Base-by-base conservation (phyloP, 2,113 vertebrate genomes). In the Upupa epops region DNA sequence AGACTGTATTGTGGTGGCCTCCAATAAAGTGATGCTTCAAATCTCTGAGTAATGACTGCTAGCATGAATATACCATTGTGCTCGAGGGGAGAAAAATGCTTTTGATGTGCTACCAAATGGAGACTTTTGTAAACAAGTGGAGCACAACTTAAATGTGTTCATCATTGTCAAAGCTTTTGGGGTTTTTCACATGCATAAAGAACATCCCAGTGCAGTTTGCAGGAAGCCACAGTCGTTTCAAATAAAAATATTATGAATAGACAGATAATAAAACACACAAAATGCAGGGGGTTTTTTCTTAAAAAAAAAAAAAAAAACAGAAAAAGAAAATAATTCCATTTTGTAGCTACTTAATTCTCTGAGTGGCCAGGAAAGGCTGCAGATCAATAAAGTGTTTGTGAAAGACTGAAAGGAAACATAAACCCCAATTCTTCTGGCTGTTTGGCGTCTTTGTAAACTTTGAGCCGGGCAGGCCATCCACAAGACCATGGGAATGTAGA, bases 331-430 rank as follows among this genome's bases (percentile, higher is more conserved):
- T 46, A 11, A 86, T 88, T 91, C 73, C 11, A 84, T 94, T 96
- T 97, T 77, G 81, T 95, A 96, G 94, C 93, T 96, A 84, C 85
- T 96, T 88, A 93, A 95, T 95, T 97, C 89, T 91, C 88, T 28
- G 32, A 95, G 92, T 73, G 89, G 94, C 56, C 76, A 96, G 90
- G 96, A 96, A 97, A 96, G 96, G 92, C 90, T 77, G 92, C 96
- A 96, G 96, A 97, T 96, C 94, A 92, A 87, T 96, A 94, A 97
- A 93, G 94, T 97, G 97, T 97, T 97, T 97, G 96, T 95, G 95
- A 97, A 96, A 95, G 97, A 91, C 96, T 97, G 94, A 97, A 97
- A 97, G 87, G 97, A 97, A 97, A 97, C 97, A 97, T 97, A 98
- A 98, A 97, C 97, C 96, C 95, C 77, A 65, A 97, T 98, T 97